Conservation (phyloP, 2,113 vertebrate genomes). For the Laterallus jamaicensis region DNA sequence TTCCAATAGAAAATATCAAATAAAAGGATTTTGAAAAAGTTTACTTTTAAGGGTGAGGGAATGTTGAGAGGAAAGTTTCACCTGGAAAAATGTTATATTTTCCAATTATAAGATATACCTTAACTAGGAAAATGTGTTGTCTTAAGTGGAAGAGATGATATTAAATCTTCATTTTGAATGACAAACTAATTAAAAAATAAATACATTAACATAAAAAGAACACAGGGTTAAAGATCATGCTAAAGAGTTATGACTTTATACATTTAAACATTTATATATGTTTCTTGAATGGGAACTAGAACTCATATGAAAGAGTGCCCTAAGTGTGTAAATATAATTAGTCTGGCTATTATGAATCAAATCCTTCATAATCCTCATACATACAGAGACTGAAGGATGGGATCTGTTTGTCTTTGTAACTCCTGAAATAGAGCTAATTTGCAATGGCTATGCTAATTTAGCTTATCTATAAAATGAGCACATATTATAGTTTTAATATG, state of each 20-base stretch:
- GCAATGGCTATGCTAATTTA: slow-evolving; percentile 42
- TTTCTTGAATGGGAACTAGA: slow-evolving; percentile 18
- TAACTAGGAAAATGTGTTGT: neutral
- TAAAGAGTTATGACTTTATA: neutral
- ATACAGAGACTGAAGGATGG: slow-evolving; percentile 1
- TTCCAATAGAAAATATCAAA: neutral
- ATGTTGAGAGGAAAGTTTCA: neutral
- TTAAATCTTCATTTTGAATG: neutral
- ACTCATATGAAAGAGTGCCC: neutral
- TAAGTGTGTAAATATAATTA: slow-evolving; percentile 66
- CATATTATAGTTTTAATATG: slow-evolving; percentile 59
- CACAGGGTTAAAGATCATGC: too few relatives aligned
- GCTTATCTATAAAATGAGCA: slow-evolving; percentile 66
- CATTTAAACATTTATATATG: slow-evolving; percentile 25
- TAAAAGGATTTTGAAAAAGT: neutral
- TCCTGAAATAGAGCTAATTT: slow-evolving; percentile 56
- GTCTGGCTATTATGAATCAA: slow-evolving; percentile 52
- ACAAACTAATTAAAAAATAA: neutral
- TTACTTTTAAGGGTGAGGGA: neutral
- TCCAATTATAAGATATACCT: neutral
- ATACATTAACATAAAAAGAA: neutral
- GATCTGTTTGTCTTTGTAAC: slow-evolving; percentile 44
- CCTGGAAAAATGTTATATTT: neutral
- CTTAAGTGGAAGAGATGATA: neutral
- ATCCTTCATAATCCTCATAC: slow-evolving; percentile 50